These are phyloP conservation scores for Strigops habroptila DNA, from an alignment of 2,113 vertebrate genomes.

Conservation along the genomic window DNA sequence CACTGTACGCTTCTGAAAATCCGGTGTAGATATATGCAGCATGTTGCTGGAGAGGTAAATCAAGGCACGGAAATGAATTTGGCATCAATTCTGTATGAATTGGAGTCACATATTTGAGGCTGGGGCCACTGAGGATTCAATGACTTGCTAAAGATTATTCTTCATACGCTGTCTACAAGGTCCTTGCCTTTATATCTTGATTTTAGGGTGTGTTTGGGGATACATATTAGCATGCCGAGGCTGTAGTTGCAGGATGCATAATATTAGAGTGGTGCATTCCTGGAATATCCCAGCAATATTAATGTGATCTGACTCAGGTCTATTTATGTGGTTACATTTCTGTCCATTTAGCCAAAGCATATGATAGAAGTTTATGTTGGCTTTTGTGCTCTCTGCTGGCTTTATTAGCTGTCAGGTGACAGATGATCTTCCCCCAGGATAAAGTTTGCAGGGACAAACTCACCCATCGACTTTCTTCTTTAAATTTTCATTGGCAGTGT, in stretches of 20 bases:
- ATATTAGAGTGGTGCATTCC: background rate
- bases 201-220: background rate
- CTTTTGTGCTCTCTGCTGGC: background rate
- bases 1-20: background rate
- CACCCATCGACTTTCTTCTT: background rate
- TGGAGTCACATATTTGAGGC: fast-evolving
- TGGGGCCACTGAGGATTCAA: background rate
- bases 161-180: fast-evolving
- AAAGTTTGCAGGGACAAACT: background rate
- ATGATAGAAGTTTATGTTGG: background rate
- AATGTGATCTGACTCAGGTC: background rate
- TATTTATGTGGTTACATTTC: background rate
- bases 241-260: background rate
- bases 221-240: background rate
- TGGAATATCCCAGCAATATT: background rate
- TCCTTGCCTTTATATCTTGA: background rate
- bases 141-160: background rate
- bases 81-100: background rate
- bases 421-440: background rate
- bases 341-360: background rate
- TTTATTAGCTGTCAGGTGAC: background rate
- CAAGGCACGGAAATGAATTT: background rate
- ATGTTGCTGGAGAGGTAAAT: background rate
- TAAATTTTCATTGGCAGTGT: background rate
- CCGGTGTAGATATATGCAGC: background rate